Evolutionary conservation across 2,797 vertebrate species (phyloP), one percentile per base, ranked within the genome.

Genomic region (Varecia variegata): DNA sequence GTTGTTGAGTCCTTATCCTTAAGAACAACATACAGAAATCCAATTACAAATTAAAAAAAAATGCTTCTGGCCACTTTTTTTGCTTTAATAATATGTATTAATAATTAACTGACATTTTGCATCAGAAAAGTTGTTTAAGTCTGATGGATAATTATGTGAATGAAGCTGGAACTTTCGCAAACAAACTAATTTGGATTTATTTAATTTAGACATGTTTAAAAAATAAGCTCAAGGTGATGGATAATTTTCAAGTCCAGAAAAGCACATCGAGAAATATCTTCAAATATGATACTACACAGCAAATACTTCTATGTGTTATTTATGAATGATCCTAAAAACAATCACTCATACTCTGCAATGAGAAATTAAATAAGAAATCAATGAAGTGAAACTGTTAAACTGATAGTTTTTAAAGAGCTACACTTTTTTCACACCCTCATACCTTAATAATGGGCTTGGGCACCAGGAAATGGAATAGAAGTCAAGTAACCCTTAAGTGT

Each of bases 281-380:
- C 88, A 97, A 95, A 97, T 58, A 58, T 12, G 25, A 58, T 88
- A 76, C 8, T 65, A 95, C 84, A 95, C 45, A 85, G 85, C 84
- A 85, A 96, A 86, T 90, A 94, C 76, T 81, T 93, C 74, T 95
- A 96, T 89, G 81, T 88, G 77, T 23, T 62, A 97, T 95, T 97
- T 97, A 94, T 95, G 96, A 97, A 95, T 97, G 97, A 97, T 77
- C 83, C 70, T 97, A 92, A 74, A 98, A 94, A 77, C 89, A 97
- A 90, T 95, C 5, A 4, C 73, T 98, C 43, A 73, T 35, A 30
- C 92, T 84, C 27, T 92, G 38, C 71, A 96, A 85, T 60, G 92
- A 97, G 96, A 97, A 98, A 97, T 96, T 97, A 98, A 98, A 96
- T 56, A 98, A 98, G 88, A 97, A 97, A 95, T 98, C 97, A 98